Conservation (phyloP, 2,113 vertebrate genomes). For the Pelecanoides urinatrix region DNA sequence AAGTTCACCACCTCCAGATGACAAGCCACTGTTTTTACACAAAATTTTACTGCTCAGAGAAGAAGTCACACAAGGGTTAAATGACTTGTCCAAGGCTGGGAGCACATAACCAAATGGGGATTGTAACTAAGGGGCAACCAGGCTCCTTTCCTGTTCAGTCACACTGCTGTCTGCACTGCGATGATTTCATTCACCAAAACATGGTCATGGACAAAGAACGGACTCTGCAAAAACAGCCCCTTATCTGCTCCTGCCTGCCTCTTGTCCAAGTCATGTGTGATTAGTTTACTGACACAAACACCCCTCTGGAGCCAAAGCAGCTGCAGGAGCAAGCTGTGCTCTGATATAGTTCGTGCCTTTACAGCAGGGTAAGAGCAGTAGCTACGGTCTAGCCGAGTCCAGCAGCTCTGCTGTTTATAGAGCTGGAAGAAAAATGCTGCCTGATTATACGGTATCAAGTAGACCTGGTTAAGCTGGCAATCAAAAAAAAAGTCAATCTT, state of each 20-base stretch:
- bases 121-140: constrained; percentile 9
- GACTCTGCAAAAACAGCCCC: constrained; percentile 56
- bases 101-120: neutral
- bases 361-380: constrained; percentile 7
- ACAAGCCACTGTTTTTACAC: neutral
- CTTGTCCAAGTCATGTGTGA: constrained; percentile 59
- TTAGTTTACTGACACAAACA: constrained; percentile 62
- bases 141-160: constrained; percentile 40
- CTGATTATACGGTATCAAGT: neutral
- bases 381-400: neutral
- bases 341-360: constrained; percentile 45
- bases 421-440: neutral
- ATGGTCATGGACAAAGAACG: constrained; percentile 44
- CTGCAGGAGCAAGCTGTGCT: constrained; percentile 37
- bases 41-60: neutral
- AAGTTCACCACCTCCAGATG: neutral
- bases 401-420: neutral
- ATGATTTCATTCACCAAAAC: constrained; percentile 67
- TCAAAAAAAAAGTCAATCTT: neutral
- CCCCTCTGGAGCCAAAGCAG: constrained; percentile 44
- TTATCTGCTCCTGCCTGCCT: constrained; percentile 66
- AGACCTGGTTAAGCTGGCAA: neutral
- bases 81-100: neutral
- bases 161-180: neutral
- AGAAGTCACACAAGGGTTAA: constrained; percentile 8